phyloP scores from a whole-genome alignment of 1,140 invertebrate species.

The Antheraea mylitta region DNA sequence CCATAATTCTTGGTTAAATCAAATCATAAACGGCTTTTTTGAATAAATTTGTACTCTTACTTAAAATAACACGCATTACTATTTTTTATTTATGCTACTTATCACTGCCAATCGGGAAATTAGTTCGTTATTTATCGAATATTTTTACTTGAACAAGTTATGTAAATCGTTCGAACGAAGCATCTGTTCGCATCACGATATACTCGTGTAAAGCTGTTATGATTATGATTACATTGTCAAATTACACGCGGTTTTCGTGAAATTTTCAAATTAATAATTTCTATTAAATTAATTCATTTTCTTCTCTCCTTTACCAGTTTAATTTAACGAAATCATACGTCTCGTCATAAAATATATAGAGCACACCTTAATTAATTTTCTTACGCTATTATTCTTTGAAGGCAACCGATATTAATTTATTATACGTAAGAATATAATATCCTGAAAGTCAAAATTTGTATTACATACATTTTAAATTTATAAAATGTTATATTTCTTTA shows the following conservation, averaged over 20 bases:
- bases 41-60: too few relatives aligned
- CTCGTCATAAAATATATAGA: background rate
- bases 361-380: background rate
- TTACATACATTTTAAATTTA: too few relatives aligned
- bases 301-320: constrained; percentile 7
- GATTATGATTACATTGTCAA: constrained; percentile 32
- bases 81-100: too few relatives aligned
- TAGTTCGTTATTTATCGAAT: background rate
- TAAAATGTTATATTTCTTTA: too few relatives aligned
- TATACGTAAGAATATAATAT: background rate
- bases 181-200: constrained; percentile 12
- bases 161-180: background rate
- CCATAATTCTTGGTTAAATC: too few relatives aligned
- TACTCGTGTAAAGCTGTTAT: constrained; percentile 23
- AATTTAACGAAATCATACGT: constrained; percentile 4
- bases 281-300: constrained; percentile 2
- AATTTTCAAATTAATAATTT: constrained; percentile 14
- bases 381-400: background rate
- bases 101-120: background rate
- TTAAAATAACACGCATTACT: too few relatives aligned
- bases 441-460: too few relatives aligned
- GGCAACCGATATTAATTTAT: background rate
- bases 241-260: constrained; percentile 17
- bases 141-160: background rate
- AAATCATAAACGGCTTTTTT: too few relatives aligned